Base-by-base conservation (phyloP, 2,113 vertebrate species). In the Phalacrocorax aristotelis region DNA sequence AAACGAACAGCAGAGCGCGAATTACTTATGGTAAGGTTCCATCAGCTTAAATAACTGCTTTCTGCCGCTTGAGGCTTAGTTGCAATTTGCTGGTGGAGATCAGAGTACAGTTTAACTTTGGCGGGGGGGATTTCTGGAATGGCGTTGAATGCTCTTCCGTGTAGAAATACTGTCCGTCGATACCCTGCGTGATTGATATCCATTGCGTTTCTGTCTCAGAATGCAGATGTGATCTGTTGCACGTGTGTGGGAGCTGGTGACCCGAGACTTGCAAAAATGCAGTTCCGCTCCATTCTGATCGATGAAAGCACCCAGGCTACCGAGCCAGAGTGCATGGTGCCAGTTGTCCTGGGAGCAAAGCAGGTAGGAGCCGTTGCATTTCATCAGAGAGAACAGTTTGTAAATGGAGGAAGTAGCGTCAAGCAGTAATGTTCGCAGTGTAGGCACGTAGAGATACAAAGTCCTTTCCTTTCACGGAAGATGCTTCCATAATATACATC, bases 231-330 rank as follows among this genome's bases (percentile, higher is more conserved):
- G 86, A 99, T 99, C 97, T 99, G 99, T 87, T 99, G 99, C 90
- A 99, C 99, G 0, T 99, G 99, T 25, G 99, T 99, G 49, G 99
- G 99, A 2, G 99, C 99, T 0, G 99, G 99, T 0, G 99, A 99
- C 38, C 99, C 99, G 2, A 97, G 99, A 7, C 98, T 99, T 27
- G 99, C 99, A 61, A 99, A 99, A 96, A 99, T 99, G 99, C 99
- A 99, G 95, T 99, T 99, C 95, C 99, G 99, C 51, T 99, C 99
- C 97, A 99, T 99, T 91, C 97, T 99, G 54, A 99, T 99, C 3
- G 99, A 99, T 15, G 99, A 99, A 81, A 99, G 99, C 98, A 99
- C 99, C 1, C 99, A 99, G 97, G 99, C 99, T 88, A 99, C 99
- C 0, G 99, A 99, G 95, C 99, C 99, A 0, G 99, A 99, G 97